These are phyloP conservation scores for Pollenia angustigena DNA, from an alignment of 2,888 invertebrate genomes.

Conservation along the genomic window DNA sequence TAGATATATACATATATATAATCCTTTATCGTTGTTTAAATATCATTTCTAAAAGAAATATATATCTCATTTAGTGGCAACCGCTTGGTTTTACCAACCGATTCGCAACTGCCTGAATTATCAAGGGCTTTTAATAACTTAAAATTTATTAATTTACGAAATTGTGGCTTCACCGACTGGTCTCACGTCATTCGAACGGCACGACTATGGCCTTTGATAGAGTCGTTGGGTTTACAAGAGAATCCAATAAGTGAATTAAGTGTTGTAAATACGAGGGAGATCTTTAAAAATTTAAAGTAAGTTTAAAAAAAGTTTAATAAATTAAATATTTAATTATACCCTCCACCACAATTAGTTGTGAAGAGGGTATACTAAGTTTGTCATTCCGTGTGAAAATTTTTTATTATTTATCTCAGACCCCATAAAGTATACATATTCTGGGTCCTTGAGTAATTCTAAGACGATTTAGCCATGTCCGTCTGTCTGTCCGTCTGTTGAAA, in stretches of 20 bases:
- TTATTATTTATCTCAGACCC: too few species aligned
- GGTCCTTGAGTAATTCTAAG: too few species aligned
- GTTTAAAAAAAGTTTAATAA: neutral
- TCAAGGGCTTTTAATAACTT: slow-evolving; percentile 81
- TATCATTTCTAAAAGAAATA: slow-evolving; percentile 15
- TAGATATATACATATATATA: neutral
- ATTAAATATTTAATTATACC: too few species aligned
- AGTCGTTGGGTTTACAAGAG: slow-evolving; percentile 89
- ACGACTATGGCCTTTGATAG: slow-evolving; percentile 89
- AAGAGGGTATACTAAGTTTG: too few species aligned
- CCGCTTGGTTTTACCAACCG: slow-evolving; percentile 87
- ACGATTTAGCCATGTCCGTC: too few species aligned
- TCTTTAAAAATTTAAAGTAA: slow-evolving; percentile 81
- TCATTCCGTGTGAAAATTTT: too few species aligned
- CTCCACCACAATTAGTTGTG: too few species aligned
- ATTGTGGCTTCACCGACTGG: slow-evolving; percentile 90
- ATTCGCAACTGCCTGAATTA: slow-evolving; percentile 84
- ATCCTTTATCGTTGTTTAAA: neutral
- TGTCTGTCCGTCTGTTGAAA: too few species aligned
- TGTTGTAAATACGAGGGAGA: slow-evolving; percentile 84
- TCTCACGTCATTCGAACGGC: slow-evolving; percentile 88
- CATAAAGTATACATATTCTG: too few species aligned
- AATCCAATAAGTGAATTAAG: slow-evolving; percentile 88
- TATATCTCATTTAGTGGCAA: slow-evolving; percentile 88
- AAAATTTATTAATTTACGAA: slow-evolving; percentile 81